These are phyloP conservation scores for Uria lomvia DNA, from an alignment of 2,113 vertebrate genomes.

Conservation along the genomic window DNA sequence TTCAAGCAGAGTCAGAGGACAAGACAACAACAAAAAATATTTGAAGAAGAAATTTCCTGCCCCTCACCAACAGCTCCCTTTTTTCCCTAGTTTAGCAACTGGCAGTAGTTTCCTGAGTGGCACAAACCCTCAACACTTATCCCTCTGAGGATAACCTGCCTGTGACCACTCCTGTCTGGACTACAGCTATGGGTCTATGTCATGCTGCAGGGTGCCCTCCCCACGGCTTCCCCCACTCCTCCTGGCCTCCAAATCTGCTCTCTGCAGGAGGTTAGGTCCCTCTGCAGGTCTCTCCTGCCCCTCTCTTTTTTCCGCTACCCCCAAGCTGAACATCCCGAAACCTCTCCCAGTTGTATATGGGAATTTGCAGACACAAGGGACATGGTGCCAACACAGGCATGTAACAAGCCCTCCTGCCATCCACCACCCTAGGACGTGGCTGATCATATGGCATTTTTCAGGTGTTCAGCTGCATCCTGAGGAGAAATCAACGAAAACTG, in stretches of 20 bases:
- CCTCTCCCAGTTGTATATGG: rapidly evolving
- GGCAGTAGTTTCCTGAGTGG: neutral
- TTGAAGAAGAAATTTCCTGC: neutral
- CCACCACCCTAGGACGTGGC: rapidly evolving
- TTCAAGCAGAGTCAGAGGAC: neutral
- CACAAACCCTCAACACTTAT: rapidly evolving
- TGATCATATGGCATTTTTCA: neutral
- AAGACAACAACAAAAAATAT: neutral
- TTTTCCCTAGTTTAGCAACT: neutral
- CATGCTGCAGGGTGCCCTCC: neutral
- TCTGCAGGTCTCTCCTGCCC: neutral
- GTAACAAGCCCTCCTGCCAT: neutral
- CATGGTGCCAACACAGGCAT: neutral
- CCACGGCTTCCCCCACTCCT: neutral
- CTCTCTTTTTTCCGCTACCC: neutral
- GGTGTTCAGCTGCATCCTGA: neutral
- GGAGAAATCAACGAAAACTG: neutral
- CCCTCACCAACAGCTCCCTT: neutral
- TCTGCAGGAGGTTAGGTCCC: neutral
- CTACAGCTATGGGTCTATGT: neutral
- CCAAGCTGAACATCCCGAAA: neutral
- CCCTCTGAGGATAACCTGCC: neutral
- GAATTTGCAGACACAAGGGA: neutral
- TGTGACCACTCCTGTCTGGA: neutral
- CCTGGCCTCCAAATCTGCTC: neutral